phyloP scores from a whole-genome alignment of 2,888 invertebrate genomes.

The Apodemia mormo region DNA sequence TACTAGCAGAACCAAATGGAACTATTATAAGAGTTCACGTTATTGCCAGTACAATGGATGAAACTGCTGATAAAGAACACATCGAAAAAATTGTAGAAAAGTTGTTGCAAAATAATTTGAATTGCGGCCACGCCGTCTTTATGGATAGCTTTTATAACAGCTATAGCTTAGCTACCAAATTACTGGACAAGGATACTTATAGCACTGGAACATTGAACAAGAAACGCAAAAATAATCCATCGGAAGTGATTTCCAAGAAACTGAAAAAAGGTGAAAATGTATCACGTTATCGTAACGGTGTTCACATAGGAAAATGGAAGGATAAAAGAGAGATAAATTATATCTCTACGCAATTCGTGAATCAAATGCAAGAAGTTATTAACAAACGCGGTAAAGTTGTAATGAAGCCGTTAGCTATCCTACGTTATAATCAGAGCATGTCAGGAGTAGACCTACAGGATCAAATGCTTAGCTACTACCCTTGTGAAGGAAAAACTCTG shows the following conservation, averaged over 20 bases:
- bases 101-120: not conserved
- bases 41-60: not conserved
- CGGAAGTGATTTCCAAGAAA: not conserved
- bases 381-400: too few species aligned
- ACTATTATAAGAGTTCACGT: not conserved
- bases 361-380: too few species aligned
- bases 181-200: not conserved
- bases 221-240: not conserved
- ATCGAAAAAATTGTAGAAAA: not conserved
- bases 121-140: not conserved
- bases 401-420: too few species aligned
- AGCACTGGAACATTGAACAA: not conserved
- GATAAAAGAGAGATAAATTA: too few species aligned
- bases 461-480: too few species aligned
- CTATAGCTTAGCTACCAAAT: not conserved
- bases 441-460: too few species aligned
- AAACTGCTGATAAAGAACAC: not conserved
- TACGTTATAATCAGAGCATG: too few species aligned
- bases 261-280: not conserved
- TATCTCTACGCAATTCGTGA: too few species aligned
- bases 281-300: too few species aligned
- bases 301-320: too few species aligned
- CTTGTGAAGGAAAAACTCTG: not conserved
- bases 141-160: constrained; percentile 2
- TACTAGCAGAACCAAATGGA: not conserved